A percentile compares a stretch with the other conserved stretches of the same genome.
Conservation (phyloP, 2,888 invertebrate species). For the Volucella inflata region DNA sequence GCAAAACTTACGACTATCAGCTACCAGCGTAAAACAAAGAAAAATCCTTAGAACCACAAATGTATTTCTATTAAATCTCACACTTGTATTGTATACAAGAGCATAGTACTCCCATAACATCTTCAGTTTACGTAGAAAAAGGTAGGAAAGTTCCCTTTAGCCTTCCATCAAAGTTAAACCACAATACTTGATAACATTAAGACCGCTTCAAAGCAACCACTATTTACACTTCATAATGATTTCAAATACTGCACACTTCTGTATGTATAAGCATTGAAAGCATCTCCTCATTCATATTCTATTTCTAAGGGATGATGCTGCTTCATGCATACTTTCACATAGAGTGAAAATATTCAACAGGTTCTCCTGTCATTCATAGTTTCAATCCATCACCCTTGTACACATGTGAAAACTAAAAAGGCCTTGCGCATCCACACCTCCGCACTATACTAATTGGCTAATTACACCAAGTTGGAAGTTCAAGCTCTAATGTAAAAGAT, state of each 20-base stretch:
- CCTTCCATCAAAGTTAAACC: slow-evolving; percentile 65
- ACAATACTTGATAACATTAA: slow-evolving; percentile 52
- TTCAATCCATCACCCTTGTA: slow-evolving; percentile 31
- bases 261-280: background rate
- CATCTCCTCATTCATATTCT: slow-evolving; percentile 44
- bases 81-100: too few relatives aligned
- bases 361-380: slow-evolving; percentile 68
- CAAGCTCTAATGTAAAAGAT: slow-evolving; percentile 26
- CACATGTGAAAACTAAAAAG: too few relatives aligned
- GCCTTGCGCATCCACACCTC: too few relatives aligned
- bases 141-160: slow-evolving; percentile 19
- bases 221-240: slow-evolving; percentile 54
- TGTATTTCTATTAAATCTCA: too few relatives aligned
- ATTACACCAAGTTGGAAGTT: slow-evolving; percentile 28
- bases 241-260: background rate
- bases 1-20: too few relatives aligned
- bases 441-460: slow-evolving; percentile 34
- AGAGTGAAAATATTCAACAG: slow-evolving; percentile 58
- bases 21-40: too few relatives aligned
- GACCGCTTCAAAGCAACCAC: slow-evolving; percentile 69
- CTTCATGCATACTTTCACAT: slow-evolving; percentile 29
- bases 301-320: slow-evolving; percentile 26
- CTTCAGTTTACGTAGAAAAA: too few relatives aligned
- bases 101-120: too few relatives aligned
- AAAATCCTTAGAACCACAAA: too few relatives aligned